phyloP scores from a whole-genome alignment of 2,113 vertebrate genomes.

The Grantiella picta region DNA sequence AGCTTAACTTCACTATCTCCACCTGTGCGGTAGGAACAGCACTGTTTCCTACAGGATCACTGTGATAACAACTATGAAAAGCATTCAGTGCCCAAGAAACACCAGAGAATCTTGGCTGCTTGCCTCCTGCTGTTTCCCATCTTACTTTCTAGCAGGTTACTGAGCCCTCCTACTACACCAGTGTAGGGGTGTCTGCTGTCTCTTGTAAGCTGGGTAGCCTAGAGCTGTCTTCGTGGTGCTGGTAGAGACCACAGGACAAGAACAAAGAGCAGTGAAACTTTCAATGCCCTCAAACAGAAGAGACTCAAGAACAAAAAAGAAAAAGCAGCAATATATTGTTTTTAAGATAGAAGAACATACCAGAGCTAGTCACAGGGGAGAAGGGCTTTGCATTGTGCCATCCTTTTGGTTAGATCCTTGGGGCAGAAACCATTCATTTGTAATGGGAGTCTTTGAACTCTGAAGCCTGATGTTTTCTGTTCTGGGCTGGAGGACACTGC shows the following conservation, averaged over 20 bases:
- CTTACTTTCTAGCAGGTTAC: neutral
- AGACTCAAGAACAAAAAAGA: neutral
- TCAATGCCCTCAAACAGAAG: neutral
- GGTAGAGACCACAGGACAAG: constrained; percentile 1
- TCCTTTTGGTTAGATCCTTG: neutral
- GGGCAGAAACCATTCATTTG: constrained; percentile 19
- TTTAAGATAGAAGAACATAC: constrained; percentile 32
- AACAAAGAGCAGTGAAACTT: constrained; percentile 12
- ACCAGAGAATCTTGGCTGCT: neutral
- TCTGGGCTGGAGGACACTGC: neutral
- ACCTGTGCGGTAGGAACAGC: neutral
- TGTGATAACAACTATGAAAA: neutral
- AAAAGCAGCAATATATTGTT: neutral
- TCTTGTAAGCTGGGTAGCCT: neutral
- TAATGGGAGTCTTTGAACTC: constrained; percentile 20
- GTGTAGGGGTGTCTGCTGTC: neutral
- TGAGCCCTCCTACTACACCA: neutral
- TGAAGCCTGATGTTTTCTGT: constrained; percentile 11
- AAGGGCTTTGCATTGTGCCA: constrained; percentile 1
- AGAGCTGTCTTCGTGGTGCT: neutral
- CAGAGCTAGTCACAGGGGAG: constrained; percentile 27
- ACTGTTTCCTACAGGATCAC: neutral
- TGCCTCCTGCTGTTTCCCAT: neutral
- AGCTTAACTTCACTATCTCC: neutral
- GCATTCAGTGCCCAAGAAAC: neutral